Evolutionary conservation across 2,113 vertebrate genomes (phyloP), one percentile per base, ranked within the genome.

Genomic region (Chascanopsetta lugubris): DNA sequence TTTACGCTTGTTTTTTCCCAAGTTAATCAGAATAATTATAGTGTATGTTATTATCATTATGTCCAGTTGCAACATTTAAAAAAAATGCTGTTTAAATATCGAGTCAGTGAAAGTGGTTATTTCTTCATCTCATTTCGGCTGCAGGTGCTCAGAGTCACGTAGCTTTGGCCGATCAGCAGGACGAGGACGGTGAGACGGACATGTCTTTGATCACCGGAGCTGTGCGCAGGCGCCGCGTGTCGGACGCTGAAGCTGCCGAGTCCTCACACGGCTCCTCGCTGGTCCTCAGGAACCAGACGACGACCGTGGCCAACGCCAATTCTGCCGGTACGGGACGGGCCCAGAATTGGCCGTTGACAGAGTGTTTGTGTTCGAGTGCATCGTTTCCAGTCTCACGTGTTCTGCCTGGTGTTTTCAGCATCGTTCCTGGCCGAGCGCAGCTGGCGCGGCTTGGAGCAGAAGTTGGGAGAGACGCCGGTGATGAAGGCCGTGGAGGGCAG

Each of bases 191-290:
- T 0, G 18, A 88, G 42, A 87, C 94, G 0, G 95, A 96, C 8
- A 43, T 99, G 55, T 99, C 97, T 0, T 87, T 99, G 30, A 95
- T 99, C 81, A 96, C 97, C 0, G 96, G 96, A 67, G 91, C 91
- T 8, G 83, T 98, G 64, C 90, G 96, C 1, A 69, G 86, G 0
- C 8, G 48, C 5, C 56, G 43, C 10, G 61, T 92, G 36, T 22
- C 63, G 0, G 48, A 45, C 1, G 6, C 54, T 2, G 77, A 54
- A 0, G 53, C 71, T 6, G 12, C 62, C 5, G 79, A 79, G 54
- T 49, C 45, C 1, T 11, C 75, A 0, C 9, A 24, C 18, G 73
- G 79, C 30, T 89, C 87, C 0, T 49, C 93, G 7, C 42, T 99
- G 71, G 90, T 92, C 47, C 92, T 87, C 18, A 93, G 93, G 83